Percentiles rank a stretch among this genome's conserved stretches.
Evolutionary conservation across 2,888 invertebrate genomes (phyloP).

Genomic region (Apotomis turbidana): DNA sequence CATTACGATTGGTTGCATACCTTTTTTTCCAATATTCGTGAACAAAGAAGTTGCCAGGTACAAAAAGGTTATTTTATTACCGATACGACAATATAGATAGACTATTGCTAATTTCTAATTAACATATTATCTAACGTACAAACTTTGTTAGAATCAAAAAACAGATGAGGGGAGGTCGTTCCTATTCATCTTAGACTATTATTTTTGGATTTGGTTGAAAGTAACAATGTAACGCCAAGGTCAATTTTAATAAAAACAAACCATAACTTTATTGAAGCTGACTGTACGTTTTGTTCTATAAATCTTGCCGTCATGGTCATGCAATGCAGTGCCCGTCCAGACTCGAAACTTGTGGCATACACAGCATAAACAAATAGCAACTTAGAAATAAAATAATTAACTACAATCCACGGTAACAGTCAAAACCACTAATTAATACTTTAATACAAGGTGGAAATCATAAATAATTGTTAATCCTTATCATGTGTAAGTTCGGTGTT

Average conservation of each 20-base stretch:
- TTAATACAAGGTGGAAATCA: not conserved
- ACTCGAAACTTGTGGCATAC: not conserved
- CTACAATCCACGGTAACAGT: not conserved
- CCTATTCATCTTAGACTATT: too few relatives aligned
- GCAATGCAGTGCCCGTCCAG: not conserved
- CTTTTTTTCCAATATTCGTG: too few relatives aligned
- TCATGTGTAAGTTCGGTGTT: not conserved
- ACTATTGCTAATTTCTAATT: too few relatives aligned
- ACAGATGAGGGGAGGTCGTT: too few relatives aligned
- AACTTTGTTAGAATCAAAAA: too few relatives aligned
- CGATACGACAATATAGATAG: too few relatives aligned
- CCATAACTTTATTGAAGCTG: not conserved
- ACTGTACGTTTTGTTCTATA: not conserved
- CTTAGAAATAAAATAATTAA: not conserved
- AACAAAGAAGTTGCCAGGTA: too few relatives aligned
- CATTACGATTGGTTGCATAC: too few relatives aligned
- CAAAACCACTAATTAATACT: not conserved
- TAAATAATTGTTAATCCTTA: too few relatives aligned
- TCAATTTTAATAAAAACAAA: not conserved
- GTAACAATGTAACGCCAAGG: conserved; percentile 21
- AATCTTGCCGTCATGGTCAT: not conserved
- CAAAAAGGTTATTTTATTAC: too few relatives aligned
- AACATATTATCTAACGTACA: too few relatives aligned
- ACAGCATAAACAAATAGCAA: not conserved
- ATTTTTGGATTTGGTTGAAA: conserved; percentile 1